Percentiles rank a stretch among this genome's conserved stretches.
phyloP scores from a whole-genome alignment of 2,888 invertebrate genomes.

The Odontothrips loti region DNA sequence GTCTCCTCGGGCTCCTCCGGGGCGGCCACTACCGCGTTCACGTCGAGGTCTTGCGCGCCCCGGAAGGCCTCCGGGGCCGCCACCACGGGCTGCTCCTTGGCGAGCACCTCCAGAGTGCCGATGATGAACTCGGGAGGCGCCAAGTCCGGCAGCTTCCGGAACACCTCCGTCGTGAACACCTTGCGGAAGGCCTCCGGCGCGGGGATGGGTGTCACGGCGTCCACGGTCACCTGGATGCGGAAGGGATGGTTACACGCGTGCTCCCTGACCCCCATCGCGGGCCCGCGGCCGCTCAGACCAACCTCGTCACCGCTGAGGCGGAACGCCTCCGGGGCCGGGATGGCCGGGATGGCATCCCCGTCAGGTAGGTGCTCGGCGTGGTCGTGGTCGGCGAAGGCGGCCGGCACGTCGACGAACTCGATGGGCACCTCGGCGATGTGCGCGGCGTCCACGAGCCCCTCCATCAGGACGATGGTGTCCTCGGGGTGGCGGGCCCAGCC shows the following conservation, averaged over 20 bases:
- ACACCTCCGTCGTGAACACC: constrained; percentile 6
- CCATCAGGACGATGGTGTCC: not conserved
- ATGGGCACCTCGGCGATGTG: constrained; percentile 6
- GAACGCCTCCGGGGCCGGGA: not conserved
- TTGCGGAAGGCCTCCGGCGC: constrained; percentile 11
- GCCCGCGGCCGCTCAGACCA: too few relatives aligned
- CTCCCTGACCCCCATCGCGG: too few relatives aligned
- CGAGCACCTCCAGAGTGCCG: constrained; percentile 19
- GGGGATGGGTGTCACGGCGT: not conserved
- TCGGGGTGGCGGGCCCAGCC: not conserved
- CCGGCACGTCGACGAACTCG: constrained; percentile 24
- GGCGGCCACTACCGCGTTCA: not conserved
- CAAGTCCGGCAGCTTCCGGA: constrained; percentile 10
- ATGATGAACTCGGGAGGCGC: constrained; percentile 17
- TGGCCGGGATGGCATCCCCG: not conserved
- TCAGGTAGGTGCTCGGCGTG: not conserved
- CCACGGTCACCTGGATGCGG: not conserved
- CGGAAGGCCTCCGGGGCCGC: constrained; percentile 10
- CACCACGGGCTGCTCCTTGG: constrained; percentile 21
- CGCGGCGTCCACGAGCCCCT: not conserved
- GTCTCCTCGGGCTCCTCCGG: too few relatives aligned
- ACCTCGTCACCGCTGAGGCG: not conserved
- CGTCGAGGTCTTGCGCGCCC: not conserved
- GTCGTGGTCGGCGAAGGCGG: not conserved
- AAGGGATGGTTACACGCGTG: too few relatives aligned